phyloP scores from a whole-genome alignment of 64 coral and sea anemone genomes.

The Platygyra sinensis region DNA sequence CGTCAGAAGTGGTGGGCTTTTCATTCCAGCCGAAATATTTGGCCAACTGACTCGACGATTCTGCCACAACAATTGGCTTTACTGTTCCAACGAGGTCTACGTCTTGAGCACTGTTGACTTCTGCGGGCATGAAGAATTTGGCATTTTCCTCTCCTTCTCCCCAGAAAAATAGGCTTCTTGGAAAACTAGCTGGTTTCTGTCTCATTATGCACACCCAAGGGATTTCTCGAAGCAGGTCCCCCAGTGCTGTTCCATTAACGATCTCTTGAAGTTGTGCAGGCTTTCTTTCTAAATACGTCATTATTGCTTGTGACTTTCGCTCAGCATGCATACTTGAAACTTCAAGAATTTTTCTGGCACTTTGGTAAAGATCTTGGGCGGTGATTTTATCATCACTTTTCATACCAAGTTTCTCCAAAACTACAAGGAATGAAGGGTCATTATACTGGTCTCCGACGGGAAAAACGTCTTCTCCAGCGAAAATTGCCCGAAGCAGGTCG shows the following conservation, averaged over 20 bases:
- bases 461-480: constrained; percentile 13
- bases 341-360: constrained; percentile 15
- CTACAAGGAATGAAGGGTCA: background rate
- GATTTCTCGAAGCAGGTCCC: background rate
- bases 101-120: constrained; percentile 29
- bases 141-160: background rate
- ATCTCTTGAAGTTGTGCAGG: background rate
- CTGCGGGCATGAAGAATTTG: background rate
- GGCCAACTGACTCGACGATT: background rate
- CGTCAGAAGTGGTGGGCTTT: constrained; percentile 23
- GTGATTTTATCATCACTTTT: constrained; percentile 39
- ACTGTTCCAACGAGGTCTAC: constrained; percentile 59
- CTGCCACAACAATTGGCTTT: constrained; percentile 14
- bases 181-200: constrained; percentile 39
- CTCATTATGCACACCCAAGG: constrained; percentile 41
- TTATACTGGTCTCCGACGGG: background rate
- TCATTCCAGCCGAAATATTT: constrained; percentile 50
- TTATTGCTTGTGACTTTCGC: constrained; percentile 53
- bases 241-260: background rate
- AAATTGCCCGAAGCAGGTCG: background rate
- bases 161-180: constrained; percentile 41
- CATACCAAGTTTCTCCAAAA: constrained; percentile 15
- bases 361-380: constrained; percentile 41
- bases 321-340: too few species aligned
- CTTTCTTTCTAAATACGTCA: constrained; percentile 16